Conservation (phyloP, 2,888 invertebrate genomes). For the Agrilus biguttatus region DNA sequence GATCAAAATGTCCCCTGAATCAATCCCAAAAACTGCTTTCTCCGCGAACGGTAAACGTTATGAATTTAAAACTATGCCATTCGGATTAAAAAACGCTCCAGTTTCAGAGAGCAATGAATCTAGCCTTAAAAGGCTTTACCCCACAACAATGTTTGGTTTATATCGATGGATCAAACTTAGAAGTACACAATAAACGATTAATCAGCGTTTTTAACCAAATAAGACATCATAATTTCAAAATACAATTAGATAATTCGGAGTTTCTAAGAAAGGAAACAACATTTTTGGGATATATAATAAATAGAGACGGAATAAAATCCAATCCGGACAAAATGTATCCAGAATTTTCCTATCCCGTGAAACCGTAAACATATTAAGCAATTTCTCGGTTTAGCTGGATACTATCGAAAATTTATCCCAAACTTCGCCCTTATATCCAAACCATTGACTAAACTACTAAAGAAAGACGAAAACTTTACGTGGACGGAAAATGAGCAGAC, state of each 20-base stretch:
- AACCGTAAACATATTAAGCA: slow-evolving; percentile 17
- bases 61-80: slow-evolving; percentile 18
- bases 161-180: slow-evolving; percentile 16
- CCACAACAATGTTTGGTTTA: slow-evolving; percentile 11
- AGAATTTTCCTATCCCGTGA: slow-evolving; percentile 15
- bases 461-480: slow-evolving; percentile 7
- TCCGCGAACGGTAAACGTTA: slow-evolving; percentile 15
- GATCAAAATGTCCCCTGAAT: slow-evolving; percentile 12
- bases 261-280: slow-evolving; percentile 20
- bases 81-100: slow-evolving; percentile 20
- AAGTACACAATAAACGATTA: slow-evolving; percentile 16
- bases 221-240: slow-evolving; percentile 9
- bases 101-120: slow-evolving; percentile 20
- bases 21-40: slow-evolving; percentile 17
- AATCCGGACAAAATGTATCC: slow-evolving; percentile 16
- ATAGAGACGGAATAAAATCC: slow-evolving; percentile 17
- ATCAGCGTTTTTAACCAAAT: slow-evolving; percentile 15
- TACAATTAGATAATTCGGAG: slow-evolving; percentile 14
- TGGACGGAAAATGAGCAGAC: slow-evolving; percentile 9
- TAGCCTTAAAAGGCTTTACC: slow-evolving; percentile 11
- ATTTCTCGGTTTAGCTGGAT: slow-evolving; percentile 16
- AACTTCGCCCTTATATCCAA: slow-evolving; percentile 12
- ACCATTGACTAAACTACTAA: slow-evolving; percentile 14
- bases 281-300: slow-evolving; percentile 21
- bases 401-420: slow-evolving; percentile 17